phyloP scores from a whole-genome alignment of 1,140 invertebrate species.

The Papilio xuthus region DNA sequence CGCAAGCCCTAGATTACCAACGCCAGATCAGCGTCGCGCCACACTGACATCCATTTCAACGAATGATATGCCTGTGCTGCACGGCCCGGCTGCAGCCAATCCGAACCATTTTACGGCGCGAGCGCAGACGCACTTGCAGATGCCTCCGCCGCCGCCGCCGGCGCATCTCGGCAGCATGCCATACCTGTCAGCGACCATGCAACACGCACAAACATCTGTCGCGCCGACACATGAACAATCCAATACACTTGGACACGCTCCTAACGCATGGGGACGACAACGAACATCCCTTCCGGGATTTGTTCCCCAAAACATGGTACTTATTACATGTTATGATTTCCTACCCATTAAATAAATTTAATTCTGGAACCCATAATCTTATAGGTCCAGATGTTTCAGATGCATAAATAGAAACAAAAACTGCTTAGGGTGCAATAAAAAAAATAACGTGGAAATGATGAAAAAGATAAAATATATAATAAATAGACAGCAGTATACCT shows the following conservation, averaged over 20 bases:
- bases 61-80: slow-evolving; percentile 39
- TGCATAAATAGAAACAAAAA: neutral
- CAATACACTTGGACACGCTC: slow-evolving; percentile 58
- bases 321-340: neutral
- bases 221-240: slow-evolving; percentile 50
- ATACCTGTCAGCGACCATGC: slow-evolving; percentile 59
- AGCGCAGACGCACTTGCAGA: slow-evolving; percentile 48
- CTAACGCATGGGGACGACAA: slow-evolving; percentile 58
- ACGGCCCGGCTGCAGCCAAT: slow-evolving; percentile 44
- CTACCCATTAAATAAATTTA: neutral
- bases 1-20: slow-evolving; percentile 62
- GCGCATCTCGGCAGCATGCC: slow-evolving; percentile 68
- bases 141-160: slow-evolving; percentile 46
- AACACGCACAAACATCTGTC: slow-evolving; percentile 46
- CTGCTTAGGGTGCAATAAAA: neutral
- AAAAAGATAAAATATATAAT: too few relatives aligned
- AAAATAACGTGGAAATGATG: too few relatives aligned
- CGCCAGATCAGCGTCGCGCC: slow-evolving; percentile 61
- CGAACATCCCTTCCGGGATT: slow-evolving; percentile 61
- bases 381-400: neutral
- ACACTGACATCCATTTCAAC: slow-evolving; percentile 50
- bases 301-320: slow-evolving; percentile 60
- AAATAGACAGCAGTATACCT: too few relatives aligned
- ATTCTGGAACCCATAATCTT: neutral
- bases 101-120: slow-evolving; percentile 51